Percentiles rank a stretch among this genome's conserved stretches.
Evolutionary conservation across 2,113 vertebrate species (phyloP).

Genomic region (Condylura cristata): DNA sequence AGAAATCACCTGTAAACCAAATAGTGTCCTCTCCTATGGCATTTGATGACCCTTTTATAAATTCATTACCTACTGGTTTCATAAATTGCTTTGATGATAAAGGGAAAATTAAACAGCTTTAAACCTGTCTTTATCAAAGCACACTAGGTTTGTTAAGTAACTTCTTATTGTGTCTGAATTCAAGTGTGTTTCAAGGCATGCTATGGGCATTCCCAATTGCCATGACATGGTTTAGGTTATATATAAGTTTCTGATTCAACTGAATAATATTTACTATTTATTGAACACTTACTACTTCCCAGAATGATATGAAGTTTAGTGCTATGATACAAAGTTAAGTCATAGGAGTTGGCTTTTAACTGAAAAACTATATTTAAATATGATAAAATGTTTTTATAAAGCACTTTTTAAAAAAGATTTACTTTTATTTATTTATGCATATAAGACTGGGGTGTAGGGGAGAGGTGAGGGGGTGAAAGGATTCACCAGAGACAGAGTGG

Average conservation of each 20-base stretch:
- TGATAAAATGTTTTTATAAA: slow-evolving; percentile 32
- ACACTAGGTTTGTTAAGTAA: background rate
- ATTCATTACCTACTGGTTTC: slow-evolving; percentile 6
- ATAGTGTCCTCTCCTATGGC: background rate
- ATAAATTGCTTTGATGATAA: background rate
- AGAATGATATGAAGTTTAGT: background rate
- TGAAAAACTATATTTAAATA: background rate
- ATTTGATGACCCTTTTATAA: background rate
- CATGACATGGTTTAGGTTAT: background rate
- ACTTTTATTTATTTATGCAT: too few species aligned
- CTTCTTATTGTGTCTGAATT: slow-evolving; percentile 25
- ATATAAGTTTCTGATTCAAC: background rate
- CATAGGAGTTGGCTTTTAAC: background rate
- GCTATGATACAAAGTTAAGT: background rate
- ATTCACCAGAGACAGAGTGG: too few species aligned
- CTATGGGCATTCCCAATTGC: background rate
- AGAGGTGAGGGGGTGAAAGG: too few species aligned
- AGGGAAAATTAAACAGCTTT: background rate
- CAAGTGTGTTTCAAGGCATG: background rate
- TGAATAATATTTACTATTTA: background rate
- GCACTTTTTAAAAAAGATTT: too few species aligned
- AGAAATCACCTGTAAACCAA: background rate
- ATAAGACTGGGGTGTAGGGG: too few species aligned
- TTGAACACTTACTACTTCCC: background rate
- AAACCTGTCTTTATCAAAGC: slow-evolving; percentile 20